phyloP scores from a whole-genome alignment of 2,888 invertebrate genomes.

The Pollenia labialis region DNA sequence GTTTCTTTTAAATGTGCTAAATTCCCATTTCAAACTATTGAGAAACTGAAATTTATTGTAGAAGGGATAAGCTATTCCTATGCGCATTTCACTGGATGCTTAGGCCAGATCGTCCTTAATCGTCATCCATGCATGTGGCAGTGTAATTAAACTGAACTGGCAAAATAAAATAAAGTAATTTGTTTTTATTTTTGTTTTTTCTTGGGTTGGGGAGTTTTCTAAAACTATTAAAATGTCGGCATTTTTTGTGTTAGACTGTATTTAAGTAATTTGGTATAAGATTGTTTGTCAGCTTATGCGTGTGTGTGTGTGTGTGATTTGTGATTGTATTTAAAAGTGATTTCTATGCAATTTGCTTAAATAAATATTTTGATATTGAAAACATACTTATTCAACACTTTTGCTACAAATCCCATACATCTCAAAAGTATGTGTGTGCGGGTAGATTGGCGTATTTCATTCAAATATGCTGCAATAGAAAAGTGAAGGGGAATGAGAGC shows the following conservation, averaged over 20 bases:
- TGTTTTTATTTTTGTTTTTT: too few relatives aligned
- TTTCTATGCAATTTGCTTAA: slow-evolving; percentile 72
- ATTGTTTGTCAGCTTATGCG: slow-evolving; percentile 13
- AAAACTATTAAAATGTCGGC: neutral
- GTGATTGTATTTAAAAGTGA: slow-evolving; percentile 67
- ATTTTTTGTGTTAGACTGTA: slow-evolving; percentile 8
- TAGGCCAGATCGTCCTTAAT: too few relatives aligned
- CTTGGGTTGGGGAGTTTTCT: too few relatives aligned
- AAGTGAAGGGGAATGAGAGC: neutral
- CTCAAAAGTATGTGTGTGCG: neutral
- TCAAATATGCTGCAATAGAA: neutral
- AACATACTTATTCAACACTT: slow-evolving; percentile 70
- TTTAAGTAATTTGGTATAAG: neutral
- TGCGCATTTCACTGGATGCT: too few relatives aligned
- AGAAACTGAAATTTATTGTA: too few relatives aligned
- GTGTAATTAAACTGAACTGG: too few relatives aligned
- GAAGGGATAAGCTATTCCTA: too few relatives aligned
- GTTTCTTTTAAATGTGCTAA: too few relatives aligned
- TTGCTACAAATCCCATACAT: slow-evolving; percentile 55
- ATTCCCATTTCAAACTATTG: too few relatives aligned
- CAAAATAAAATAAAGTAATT: too few relatives aligned
- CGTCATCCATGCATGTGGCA: too few relatives aligned
- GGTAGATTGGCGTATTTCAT: neutral
- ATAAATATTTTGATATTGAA: slow-evolving; percentile 71
- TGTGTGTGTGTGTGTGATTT: neutral